These are phyloP conservation scores for Fringilla coelebs DNA, from an alignment of 2,797 vertebrate species.

Conservation along the genomic window DNA sequence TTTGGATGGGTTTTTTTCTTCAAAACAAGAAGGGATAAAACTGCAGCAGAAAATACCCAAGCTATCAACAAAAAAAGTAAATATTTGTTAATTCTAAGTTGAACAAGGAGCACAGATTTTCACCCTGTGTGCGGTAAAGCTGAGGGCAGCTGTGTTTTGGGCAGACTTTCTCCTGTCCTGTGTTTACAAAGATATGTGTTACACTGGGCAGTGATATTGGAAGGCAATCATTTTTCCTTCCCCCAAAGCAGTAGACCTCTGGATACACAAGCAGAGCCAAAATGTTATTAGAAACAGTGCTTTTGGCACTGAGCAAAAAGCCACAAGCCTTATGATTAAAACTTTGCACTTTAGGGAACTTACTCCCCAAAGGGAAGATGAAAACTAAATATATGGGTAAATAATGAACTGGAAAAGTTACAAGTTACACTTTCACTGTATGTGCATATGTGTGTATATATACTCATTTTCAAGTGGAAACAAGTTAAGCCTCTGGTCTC, in stretches of 20 bases:
- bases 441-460: not conserved
- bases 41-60: not conserved
- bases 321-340: constrained; percentile 13
- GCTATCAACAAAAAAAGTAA: not conserved
- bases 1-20: not conserved
- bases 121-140: not conserved
- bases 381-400: constrained; percentile 49
- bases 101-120: not conserved
- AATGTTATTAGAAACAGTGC: constrained; percentile 16
- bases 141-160: not conserved
- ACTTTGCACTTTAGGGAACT: constrained; percentile 12
- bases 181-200: not conserved
- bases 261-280: not conserved
- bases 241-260: not conserved
- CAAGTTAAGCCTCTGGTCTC: constrained; percentile 18
- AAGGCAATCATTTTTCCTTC: constrained; percentile 1
- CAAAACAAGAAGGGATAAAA: not conserved
- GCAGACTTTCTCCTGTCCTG: not conserved
- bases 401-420: constrained; percentile 30
- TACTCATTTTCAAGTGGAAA: constrained; percentile 3
- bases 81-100: not conserved
- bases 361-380: not conserved
- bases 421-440: not conserved
- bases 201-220: not conserved
- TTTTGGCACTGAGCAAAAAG: constrained; percentile 21